Base-by-base conservation (phyloP, 2,113 vertebrate genomes). In the Gobiocypris rarus region DNA sequence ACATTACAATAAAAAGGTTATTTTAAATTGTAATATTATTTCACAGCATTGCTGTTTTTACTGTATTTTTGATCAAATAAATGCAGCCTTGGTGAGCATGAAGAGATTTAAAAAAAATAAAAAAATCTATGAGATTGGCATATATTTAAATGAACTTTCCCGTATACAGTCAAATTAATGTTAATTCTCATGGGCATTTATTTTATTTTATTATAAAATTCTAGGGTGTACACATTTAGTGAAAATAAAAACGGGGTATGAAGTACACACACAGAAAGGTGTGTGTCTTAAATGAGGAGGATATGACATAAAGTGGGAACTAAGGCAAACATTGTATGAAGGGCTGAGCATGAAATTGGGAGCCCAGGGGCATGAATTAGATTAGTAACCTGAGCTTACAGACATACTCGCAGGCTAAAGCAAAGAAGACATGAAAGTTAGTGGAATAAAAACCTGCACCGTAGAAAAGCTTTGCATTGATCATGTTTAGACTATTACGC, bases 381-480 rank as follows among this genome's bases (percentile, higher is more conserved):
- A 76, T 83, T 63, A 67, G 86, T 87, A 90, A 90, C 70, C 84
- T 85, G 88, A 90, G 86, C 82, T 48, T 56, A 82, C 43, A 67
- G n/a, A n/a, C n/a, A n/a, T 75, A 69, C 69, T 71, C 79, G 56
- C 59, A 81, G 26, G 58, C 85, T 45, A 80, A 81, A 83, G 61
- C 75, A 82, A 84, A 76, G 63, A 24, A 15, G n/a, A 59, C 50
- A 63, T 28, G 58, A 63, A 78, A 79, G 52, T 34, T 59, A 9
- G 15, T 69, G 67, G 82, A 75, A 52, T 50, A 45, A 71, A 73
- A 79, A 54, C 56, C 50, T 34, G 24, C 24, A 74, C 54, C 8
- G 31, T 76, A 75, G 67, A 75, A 52, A 69, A 75, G 24, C 34
- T 26, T 69, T 0, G 76, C 5, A 41, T 13, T 77, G 34, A 76